Evolutionary conservation across 2,888 invertebrate genomes (phyloP), one percentile per base, ranked within the genome.

Genomic region (Xylota segnis): DNA sequence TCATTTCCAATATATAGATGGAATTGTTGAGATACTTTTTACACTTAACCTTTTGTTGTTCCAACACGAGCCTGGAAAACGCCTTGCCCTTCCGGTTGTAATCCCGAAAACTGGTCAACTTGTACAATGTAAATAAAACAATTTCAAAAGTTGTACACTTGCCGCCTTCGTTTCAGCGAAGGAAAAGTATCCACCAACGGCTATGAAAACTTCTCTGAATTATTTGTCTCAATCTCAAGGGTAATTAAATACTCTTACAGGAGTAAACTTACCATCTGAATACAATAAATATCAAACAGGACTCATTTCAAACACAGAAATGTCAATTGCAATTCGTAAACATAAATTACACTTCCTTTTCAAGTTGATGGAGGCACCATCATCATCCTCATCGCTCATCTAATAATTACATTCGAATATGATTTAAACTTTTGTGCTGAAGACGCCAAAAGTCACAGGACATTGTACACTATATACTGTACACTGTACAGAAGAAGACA

Each of bases 341-440:
- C 66, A 76, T 59, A 76, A 76, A 66, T 66, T 68, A 66, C 45
- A 59, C 56, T 27, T 58, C 29, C 34, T 43, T 6, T 40, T 10
- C 27, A 68, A 27, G 5, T 45, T 16, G 40, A 45, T 7, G 0
- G 16, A 3, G 14, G 6, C 45, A 4, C 16, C 5, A 18, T n/a
- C 7, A 50, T 50, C 34, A 23, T 23, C 40, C 29, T 63, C 40
- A 1, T n/a, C 52, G 52, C 9, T 40, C 52, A 54, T 43, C 56
- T 56, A n/a, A 45, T 74, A 74, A 74, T 74, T 74, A 63, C 74
- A 43, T 61, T 74, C 52, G 74, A 54, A 63, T 63, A 37, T 32
- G 63, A 74, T 63, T 74, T 29, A 61, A 70, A 54, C 52, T 70
- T n/a, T 70, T 61, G 14, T 16, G 9, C 16, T 54, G 9, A 12